Percentiles rank a stretch among this genome's conserved stretches.
phyloP scores from a whole-genome alignment of 2,888 invertebrate genomes.

The Alloscopus bannaensis region DNA sequence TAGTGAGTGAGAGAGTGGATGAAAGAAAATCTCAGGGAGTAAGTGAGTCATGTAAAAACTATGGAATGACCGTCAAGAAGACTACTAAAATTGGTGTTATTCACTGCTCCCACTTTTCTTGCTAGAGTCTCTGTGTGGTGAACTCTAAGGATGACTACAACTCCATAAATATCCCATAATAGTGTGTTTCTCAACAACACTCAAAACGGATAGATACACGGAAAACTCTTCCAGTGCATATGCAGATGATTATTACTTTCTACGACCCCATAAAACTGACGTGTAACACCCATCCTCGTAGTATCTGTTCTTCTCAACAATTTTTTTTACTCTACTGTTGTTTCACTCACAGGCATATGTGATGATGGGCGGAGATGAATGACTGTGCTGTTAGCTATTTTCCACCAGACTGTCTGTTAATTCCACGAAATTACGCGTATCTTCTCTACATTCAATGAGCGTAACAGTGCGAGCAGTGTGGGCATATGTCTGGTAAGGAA shows the following conservation, averaged over 20 bases:
- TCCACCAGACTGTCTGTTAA: slow-evolving; percentile 25
- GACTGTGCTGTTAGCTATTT: background rate
- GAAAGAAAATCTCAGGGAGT: background rate
- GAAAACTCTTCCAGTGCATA: slow-evolving; percentile 6
- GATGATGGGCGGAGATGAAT: background rate
- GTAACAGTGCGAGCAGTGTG: too few relatives aligned
- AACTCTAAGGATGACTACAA: background rate
- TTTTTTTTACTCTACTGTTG: slow-evolving; percentile 11
- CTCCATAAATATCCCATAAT: too few relatives aligned
- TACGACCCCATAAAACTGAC: slow-evolving; percentile 41
- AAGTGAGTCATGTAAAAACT: background rate
- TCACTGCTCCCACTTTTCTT: background rate
- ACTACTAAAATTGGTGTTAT: background rate
- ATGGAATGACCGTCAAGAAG: background rate
- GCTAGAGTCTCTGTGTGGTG: background rate
- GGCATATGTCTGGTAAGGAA: too few relatives aligned
- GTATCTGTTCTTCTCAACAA: too few relatives aligned
- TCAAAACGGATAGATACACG: too few relatives aligned
- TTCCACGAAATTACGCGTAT: slow-evolving; percentile 22
- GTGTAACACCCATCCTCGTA: slow-evolving; percentile 34
- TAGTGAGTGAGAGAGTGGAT: background rate
- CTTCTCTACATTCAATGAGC: too few relatives aligned
- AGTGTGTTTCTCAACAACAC: too few relatives aligned
- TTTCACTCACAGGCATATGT: background rate
- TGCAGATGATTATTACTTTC: slow-evolving; percentile 41